These are phyloP conservation scores for Sphaeridia pumilis DNA, from an alignment of 2,888 invertebrate species.

Conservation along the genomic window DNA sequence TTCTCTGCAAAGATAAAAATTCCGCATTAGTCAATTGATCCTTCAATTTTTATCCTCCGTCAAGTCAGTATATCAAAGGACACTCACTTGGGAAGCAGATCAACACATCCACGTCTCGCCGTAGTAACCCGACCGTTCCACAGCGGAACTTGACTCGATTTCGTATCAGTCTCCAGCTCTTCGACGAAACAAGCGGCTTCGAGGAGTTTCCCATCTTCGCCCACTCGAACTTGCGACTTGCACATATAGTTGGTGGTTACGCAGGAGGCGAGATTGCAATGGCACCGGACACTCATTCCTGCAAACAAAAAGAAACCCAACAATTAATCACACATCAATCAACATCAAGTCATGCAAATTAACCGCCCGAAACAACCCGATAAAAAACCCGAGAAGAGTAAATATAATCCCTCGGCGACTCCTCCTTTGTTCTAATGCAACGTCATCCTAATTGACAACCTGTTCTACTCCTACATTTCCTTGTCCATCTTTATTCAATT, in stretches of 20 bases:
- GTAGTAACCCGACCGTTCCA: slow-evolving; percentile 23
- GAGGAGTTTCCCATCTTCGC: slow-evolving; percentile 19
- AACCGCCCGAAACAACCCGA: too few species aligned
- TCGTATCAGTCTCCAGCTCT: slow-evolving; percentile 19
- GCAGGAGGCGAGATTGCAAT: slow-evolving; percentile 24
- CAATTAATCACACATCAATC: slow-evolving; percentile 1
- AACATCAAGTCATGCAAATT: too few species aligned
- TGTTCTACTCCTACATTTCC: not conserved
- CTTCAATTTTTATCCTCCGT: not conserved
- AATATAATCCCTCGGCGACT: not conserved
- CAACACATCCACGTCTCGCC: slow-evolving; percentile 24
- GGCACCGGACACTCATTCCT: slow-evolving; percentile 27
- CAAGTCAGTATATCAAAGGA: not conserved
- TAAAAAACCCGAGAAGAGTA: too few species aligned
- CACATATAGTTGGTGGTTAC: slow-evolving; percentile 26
- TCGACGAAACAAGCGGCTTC: slow-evolving; percentile 25
- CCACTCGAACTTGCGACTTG: slow-evolving; percentile 22
- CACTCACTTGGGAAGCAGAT: slow-evolving; percentile 20
- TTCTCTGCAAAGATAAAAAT: slow-evolving; percentile 18
- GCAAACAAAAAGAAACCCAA: slow-evolving; percentile 2
- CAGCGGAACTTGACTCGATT: slow-evolving; percentile 20
- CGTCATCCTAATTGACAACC: slow-evolving; percentile 2
- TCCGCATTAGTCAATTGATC: not conserved
- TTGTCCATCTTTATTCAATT: not conserved
- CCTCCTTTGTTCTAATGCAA: slow-evolving; percentile 1